Base-by-base conservation (phyloP, 2,797 vertebrate species). In the Danio tinwini region DNA sequence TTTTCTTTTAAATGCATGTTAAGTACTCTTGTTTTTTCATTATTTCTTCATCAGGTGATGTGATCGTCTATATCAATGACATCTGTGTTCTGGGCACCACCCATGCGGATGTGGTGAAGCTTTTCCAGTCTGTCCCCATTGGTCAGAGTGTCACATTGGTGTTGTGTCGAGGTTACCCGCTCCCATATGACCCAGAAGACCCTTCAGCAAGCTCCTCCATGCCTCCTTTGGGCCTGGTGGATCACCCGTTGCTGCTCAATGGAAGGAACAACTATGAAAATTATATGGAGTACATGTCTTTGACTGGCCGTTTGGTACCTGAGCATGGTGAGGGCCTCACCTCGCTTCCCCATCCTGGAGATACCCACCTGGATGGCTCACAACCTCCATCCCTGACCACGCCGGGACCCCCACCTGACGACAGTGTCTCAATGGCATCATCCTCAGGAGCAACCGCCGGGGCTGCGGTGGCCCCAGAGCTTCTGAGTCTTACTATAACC, bases 1-100 rank as follows among this genome's bases (percentile, higher is more conserved):
- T 56, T 56, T 56, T 52, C 6, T 39, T 63, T 17, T 40, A 63
- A 63, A 44, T 40, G 61, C 37, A 29, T 39, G 58, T 80, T 69
- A 71, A 83, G 19, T 17, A 17, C 8, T 12, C 50, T 61, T 11
- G 53, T 40, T 44, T 49, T 50, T n/a, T 65, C 4, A 8, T 29
- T 53, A 10, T 17, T 81, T 2, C 68, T 12, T 63, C 71, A 56
- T 58, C 58, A 99, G 98, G 98, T 93, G 98, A 99, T 81, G 98
- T 99, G 90, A 99, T 99, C 78, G 98, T 99, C 91, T 99, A 99
- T 94, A 98, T 99, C 89, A 99, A 99, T 86, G 97, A 99, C 93
- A 97, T 99, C 88, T 99, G 97, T 86, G 97, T 99, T 87, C 95
- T 99, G 75, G 98, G 98, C 87, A 97, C 98, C 88, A 99, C 98